Evolutionary conservation across 2,797 vertebrate genomes (phyloP), one percentile per base, ranked within the genome.

Genomic region (Chloroceryle inda): DNA sequence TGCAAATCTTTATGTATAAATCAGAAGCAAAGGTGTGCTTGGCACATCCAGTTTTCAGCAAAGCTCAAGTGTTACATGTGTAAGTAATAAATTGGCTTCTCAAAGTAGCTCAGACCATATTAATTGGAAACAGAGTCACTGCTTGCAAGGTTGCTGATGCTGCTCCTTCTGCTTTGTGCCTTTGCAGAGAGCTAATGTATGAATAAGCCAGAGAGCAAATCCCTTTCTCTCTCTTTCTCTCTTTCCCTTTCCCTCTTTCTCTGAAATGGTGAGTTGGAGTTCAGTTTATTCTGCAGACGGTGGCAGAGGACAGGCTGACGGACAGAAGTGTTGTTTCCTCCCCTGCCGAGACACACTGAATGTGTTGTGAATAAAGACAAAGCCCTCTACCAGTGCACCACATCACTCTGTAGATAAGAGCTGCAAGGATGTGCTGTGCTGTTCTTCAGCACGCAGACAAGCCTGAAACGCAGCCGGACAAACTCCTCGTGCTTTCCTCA

Each of bases 321-420:
- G 96, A 89, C 92, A 97, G 89, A 61, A 94, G 95, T 96, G 97
- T 62, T 91, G 96, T 61, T 80, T 87, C 93, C 92, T 93, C 97
- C 95, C 94, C 89, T 91, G 96, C 97, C 68, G 97, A 98, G 98
- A 74, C 89, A 97, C 97, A 87, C 63, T 63, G 97, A 97, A 97
- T 98, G 97, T 98, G 98, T 97, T 96, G 97, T 96, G 97, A 97
- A 98, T 98, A 95, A 97, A 98, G 98, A 98, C 98, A 98, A 98
- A 98, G 96, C 97, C 95, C 92, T 85, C 29, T 62, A 96, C 93
- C 95, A 94, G 95, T 64, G 97, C 95, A 81, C 95, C 96, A 91
- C 93, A 64, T 88, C 91, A 71, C 67, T 95, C 94, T 69, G 89
- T 74, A 97, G 92, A 95, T 94, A 81, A 90, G 97, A 97, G 73